A percentile compares a stretch with the other conserved stretches of the same genome.
Conservation (phyloP, 1,140 invertebrate genomes). For the Druon quercuslanigerum region DNA sequence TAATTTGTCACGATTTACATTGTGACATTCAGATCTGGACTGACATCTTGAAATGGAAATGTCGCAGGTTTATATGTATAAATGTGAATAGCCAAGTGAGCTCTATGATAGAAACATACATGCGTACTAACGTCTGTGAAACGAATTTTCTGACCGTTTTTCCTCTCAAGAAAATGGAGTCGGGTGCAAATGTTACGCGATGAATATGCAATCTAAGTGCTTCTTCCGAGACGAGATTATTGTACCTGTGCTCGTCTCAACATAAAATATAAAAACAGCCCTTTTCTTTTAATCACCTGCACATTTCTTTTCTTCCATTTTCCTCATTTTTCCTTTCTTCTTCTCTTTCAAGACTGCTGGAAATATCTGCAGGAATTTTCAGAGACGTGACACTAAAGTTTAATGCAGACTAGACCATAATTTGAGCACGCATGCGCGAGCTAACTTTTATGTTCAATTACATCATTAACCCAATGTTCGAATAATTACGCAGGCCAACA, state of each 20-base stretch:
- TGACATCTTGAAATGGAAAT: not conserved
- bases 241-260: not conserved
- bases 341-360: not conserved
- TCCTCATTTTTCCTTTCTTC: not conserved
- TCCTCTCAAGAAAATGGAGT: not conserved
- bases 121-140: not conserved
- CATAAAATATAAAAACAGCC: conserved; percentile 6
- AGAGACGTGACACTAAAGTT: too few species aligned
- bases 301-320: not conserved
- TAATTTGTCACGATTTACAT: not conserved
- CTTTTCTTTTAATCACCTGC: not conserved
- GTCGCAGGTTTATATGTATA: not conserved
- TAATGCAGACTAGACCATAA: too few species aligned
- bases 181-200: conserved; percentile 4
- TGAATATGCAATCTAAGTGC: not conserved
- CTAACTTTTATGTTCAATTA: too few species aligned
- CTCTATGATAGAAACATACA: not conserved
- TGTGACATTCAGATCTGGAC: not conserved
- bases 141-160: conserved; percentile 5
- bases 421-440: too few species aligned
- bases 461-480: too few species aligned
- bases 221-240: not conserved
- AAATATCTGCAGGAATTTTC: too few species aligned
- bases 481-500: too few species aligned
- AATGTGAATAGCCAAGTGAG: not conserved